Evolutionary conservation across 2,113 vertebrate species (phyloP).

Genomic region (Promerops cafer): DNA sequence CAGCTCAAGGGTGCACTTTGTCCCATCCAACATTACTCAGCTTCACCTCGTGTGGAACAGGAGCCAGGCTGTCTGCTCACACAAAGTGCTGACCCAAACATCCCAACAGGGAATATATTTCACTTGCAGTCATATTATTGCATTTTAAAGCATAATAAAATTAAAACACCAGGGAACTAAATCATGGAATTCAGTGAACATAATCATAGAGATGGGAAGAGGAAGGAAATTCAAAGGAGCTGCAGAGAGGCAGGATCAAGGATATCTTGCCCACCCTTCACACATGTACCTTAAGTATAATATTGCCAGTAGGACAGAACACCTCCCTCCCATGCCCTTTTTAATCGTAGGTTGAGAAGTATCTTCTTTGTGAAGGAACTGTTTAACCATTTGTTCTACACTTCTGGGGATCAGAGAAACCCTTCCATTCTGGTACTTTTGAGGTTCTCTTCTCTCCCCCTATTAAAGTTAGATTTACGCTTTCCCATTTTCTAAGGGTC

Average conservation of each 20-base stretch:
- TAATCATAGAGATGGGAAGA: background rate
- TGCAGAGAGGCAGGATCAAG: background rate
- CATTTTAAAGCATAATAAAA: background rate
- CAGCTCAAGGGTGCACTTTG: background rate
- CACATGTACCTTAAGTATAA: accelerated
- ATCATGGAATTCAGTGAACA: background rate
- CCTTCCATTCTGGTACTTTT: background rate
- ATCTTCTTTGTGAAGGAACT: background rate
- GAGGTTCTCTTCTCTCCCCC: background rate
- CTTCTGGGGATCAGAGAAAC: background rate
- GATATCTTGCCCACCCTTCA: background rate
- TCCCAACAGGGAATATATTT: background rate
- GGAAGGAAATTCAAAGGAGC: background rate
- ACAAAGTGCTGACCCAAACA: background rate
- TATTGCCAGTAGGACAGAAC: background rate
- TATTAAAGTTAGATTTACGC: background rate
- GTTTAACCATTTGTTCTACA: background rate
- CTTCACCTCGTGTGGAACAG: background rate
- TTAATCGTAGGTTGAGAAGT: background rate
- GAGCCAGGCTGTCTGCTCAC: background rate
- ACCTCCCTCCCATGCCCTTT: background rate
- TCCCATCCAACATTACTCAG: background rate
- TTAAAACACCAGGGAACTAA: background rate
- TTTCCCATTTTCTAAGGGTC: background rate
- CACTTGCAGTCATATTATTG: background rate